Percentiles rank a stretch among this genome's conserved stretches.
Evolutionary conservation across 2,888 invertebrate species (phyloP).

Genomic region (Metellina segmentata): DNA sequence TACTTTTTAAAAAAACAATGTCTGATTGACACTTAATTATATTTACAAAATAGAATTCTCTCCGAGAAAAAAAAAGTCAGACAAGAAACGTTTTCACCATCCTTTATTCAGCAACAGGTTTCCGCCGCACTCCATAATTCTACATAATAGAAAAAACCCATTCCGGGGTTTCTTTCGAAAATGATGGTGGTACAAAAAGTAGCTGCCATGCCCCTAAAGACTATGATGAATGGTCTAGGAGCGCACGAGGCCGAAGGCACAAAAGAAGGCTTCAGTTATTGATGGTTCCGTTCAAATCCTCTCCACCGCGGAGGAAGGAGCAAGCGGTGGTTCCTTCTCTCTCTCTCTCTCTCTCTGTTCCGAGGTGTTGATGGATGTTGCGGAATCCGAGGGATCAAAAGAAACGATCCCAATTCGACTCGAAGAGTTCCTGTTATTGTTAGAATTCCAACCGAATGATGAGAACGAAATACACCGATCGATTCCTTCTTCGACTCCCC

Average conservation of each 20-base stretch:
- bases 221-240: constrained; percentile 39
- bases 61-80: not conserved
- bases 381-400: not conserved
- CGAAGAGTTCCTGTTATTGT: too few relatives aligned
- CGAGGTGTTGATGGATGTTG: constrained; percentile 35
- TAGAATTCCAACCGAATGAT: too few relatives aligned
- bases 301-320: not conserved
- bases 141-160: constrained; percentile 6
- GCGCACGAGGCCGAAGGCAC: constrained; percentile 6
- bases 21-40: too few relatives aligned
- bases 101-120: constrained; percentile 35
- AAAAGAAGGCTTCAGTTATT: constrained; percentile 39
- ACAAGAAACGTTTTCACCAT: too few relatives aligned
- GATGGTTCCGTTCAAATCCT: constrained; percentile 55
- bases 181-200: constrained; percentile 50
- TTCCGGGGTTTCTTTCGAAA: constrained; percentile 36
- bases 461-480: too few relatives aligned
- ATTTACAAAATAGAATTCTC: too few relatives aligned
- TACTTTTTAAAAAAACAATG: too few relatives aligned
- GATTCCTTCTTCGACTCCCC: too few relatives aligned
- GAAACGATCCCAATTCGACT: not conserved
- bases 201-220: constrained; percentile 46
- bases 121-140: constrained; percentile 4
- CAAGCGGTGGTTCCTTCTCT: constrained; percentile 35
- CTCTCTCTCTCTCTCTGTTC: constrained; percentile 6